A percentile compares a stretch with the other conserved stretches of the same genome.
phyloP scores from a whole-genome alignment of 2,113 vertebrate species.

The Uropsilus gracilis region DNA sequence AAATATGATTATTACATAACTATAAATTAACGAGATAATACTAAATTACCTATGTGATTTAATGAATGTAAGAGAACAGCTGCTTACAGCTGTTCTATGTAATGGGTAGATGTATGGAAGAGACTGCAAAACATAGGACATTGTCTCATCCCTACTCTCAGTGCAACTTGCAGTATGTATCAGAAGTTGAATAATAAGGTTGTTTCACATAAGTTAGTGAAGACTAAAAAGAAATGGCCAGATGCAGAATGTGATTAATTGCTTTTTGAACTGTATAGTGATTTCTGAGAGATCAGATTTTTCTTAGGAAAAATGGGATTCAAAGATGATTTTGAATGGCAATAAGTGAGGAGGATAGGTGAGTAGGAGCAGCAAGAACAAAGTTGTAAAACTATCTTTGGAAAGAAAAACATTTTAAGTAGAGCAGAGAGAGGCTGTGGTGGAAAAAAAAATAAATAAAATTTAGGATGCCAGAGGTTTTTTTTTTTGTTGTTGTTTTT shows the following conservation, averaged over 20 bases:
- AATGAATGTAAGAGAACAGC: background rate
- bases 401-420: background rate
- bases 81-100: background rate
- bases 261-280: background rate
- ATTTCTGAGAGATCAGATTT: background rate
- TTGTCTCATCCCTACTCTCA: background rate
- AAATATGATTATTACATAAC: background rate
- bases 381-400: background rate
- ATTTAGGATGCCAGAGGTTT: background rate
- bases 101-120: background rate
- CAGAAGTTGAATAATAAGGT: background rate
- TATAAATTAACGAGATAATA: background rate
- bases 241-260: background rate
- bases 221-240: conserved; percentile 7
- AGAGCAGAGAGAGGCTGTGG: background rate
- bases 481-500: background rate
- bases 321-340: background rate
- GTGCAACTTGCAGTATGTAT: background rate
- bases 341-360: background rate
- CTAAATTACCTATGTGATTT: background rate
- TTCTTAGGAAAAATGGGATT: background rate
- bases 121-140: background rate
- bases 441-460: background rate
- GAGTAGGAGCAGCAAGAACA: background rate
- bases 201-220: background rate